Base-by-base conservation (phyloP, 1,140 invertebrate genomes). In the Drosophila leontia region DNA sequence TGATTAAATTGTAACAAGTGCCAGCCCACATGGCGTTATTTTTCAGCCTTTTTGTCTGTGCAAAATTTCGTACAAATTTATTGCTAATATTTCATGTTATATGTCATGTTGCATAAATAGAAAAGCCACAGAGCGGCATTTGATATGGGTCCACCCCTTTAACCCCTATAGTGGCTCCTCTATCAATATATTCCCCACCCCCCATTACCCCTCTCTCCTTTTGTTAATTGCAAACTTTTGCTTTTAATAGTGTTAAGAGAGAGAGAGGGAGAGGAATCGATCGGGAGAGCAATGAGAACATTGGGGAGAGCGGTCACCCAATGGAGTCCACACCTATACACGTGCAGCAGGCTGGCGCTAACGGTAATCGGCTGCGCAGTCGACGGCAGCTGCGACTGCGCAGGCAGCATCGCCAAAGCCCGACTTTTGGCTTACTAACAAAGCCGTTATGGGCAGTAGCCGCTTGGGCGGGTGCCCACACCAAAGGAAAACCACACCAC, bases 1-100 rank as follows among this genome's bases (percentile, higher is more conserved):
- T 82, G 85, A 88, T 88, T 88, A 88, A 90, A 88, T 90, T 88
- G 85, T 88, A 90, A 90, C 85, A 85, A 90, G 81, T 88, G 85
- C 75, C 85, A 75, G 78, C 85, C 85, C 85, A 88, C 85, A 90
- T 90, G 86, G 75, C 59, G 77, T 77, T 76, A 55, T 70, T 71
- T 77, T 78, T 63, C 65, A 47, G 41, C 45, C 68, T 84, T 77
- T 77, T 67, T 68, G 74, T 61, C 47, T 58, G 26, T 26, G 63
- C 45, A 77, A 83, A 67, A 69, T 75, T 88, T 72, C 55, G 79
- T 75, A 84, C 80, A 87, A 87, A 87, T 87, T 87, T 88, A 87
- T 87, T 88, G 84, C 84, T 87, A 88, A 87, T 87, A 87, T 88
- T 88, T 87, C 84, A 84, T 88, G 84, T 88, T 87, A 84, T 88